Base-by-base conservation (phyloP, 2,113 vertebrate species). In the Nothocercus nigrocapillus region DNA sequence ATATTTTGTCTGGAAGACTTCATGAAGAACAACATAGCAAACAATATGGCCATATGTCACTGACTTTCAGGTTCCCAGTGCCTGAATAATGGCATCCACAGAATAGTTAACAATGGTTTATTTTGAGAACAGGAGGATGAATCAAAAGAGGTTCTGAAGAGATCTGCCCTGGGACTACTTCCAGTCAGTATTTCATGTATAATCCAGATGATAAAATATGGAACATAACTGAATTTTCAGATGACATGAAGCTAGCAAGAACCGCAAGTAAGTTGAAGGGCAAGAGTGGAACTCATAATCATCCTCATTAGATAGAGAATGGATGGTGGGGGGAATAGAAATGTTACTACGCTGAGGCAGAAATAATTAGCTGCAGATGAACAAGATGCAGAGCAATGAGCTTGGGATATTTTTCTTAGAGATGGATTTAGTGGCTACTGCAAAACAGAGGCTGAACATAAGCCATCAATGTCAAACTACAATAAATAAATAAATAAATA, bases 271-370 rank as follows among this genome's bases (percentile, higher is more conserved):
- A 16, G 51, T 30, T 4, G 20, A 74, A 85, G 7, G 4, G 2
- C 12, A 80, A 83, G 34, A 51, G 10, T 56, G 7, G 22, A 92
- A 40, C 58, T 69, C 59, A 73, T 40, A 80, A 62, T 54, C 27
- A 27, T 44, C 19, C 62, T 66, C 12, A 66, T 77, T 53, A 85
- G 85, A 74, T 9, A 1, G 79, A 78, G 25, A 47, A 0, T 22
- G 5, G 0, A 27, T 21, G 1, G 3, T 15, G 15, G 7, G 5
- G 0, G 70, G 83, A 82, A 42, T 4, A 76, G 51, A 32, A 61
- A 84, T 40, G 5, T 17, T 62, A 27, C 17, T 69, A 25, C 4
- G 15, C 4, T 61, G 82, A 54, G 53, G 45, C 47, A 30, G 10
- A 38, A 61, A 22, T 61, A 61, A 56, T 34, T 16, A 53, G 42